A percentile compares a stretch with the other conserved stretches of the same genome.
Evolutionary conservation across 2,797 vertebrate genomes (phyloP).

Genomic region (Pogonophryne albipinna): DNA sequence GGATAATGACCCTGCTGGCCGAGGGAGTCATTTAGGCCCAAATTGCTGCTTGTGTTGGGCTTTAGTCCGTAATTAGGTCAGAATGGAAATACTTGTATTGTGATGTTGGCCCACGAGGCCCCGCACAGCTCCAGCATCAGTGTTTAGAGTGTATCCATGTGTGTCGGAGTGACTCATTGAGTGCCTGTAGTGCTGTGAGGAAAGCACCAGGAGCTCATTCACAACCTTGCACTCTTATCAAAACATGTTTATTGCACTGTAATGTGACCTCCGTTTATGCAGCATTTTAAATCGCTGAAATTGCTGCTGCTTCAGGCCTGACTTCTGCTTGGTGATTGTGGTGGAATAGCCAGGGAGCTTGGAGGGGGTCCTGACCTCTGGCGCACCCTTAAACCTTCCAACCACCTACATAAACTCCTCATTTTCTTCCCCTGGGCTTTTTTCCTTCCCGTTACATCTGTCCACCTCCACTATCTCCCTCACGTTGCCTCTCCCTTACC

Average conservation of each 20-base stretch:
- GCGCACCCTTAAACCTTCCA: constrained; percentile 36
- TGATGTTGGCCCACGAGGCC: constrained; percentile 67
- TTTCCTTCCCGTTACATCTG: constrained; percentile 15
- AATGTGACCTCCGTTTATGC: constrained; percentile 49
- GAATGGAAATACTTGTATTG: constrained; percentile 73
- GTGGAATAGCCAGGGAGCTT: background rate
- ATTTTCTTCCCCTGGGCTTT: constrained; percentile 50
- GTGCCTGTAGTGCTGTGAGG: constrained; percentile 59
- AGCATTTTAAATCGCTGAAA: constrained; percentile 38
- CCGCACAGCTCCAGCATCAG: constrained; percentile 49
- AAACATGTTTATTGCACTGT: constrained; percentile 63
- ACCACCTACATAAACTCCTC: constrained; percentile 31
- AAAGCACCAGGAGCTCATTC: constrained; percentile 53
- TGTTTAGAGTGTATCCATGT: constrained; percentile 71
- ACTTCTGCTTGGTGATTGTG: background rate
- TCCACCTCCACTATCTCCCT: constrained; percentile 11
- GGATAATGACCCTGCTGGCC: constrained; percentile 67
- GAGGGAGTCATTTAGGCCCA: constrained; percentile 69
- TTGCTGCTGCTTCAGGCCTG: constrained; percentile 9
- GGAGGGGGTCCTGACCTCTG: constrained; percentile 32
- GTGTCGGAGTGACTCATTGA: constrained; percentile 70
- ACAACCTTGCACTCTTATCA: constrained; percentile 67
- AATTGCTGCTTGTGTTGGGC: constrained; percentile 75
- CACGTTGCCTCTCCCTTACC: constrained; percentile 21
- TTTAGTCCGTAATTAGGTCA: constrained; percentile 79